phyloP scores from a whole-genome alignment of 2,113 vertebrate species.

The Heteronetta atricapilla region DNA sequence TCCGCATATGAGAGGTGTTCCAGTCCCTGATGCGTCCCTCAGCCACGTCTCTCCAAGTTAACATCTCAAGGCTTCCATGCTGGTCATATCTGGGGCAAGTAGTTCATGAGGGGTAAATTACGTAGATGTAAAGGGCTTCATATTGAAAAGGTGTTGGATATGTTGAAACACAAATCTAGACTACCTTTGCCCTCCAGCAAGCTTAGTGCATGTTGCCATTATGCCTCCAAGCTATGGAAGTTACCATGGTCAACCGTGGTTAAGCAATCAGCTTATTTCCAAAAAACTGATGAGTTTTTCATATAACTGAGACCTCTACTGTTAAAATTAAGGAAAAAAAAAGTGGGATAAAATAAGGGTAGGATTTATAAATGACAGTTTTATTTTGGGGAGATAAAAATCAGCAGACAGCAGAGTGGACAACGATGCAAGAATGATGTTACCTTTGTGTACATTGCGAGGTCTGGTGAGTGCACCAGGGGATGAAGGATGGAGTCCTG shows the following conservation, averaged over 20 bases:
- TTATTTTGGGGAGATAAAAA: not conserved
- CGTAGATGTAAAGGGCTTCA: not conserved
- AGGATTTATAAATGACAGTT: not conserved
- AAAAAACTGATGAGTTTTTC: not conserved
- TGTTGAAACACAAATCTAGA: not conserved
- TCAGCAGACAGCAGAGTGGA: not conserved
- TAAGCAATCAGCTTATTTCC: not conserved
- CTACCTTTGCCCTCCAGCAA: not conserved
- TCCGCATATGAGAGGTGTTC: fast-evolving
- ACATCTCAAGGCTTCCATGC: not conserved
- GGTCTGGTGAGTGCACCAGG: conserved; percentile 12
- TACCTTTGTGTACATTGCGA: conserved; percentile 20
- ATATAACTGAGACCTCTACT: not conserved
- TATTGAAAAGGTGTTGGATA: not conserved
- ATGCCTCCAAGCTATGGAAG: not conserved
- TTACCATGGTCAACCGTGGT: not conserved
- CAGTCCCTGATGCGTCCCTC: not conserved
- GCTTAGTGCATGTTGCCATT: not conserved
- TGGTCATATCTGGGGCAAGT: not conserved
- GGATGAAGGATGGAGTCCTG: conserved; percentile 56
- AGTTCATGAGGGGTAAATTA: not conserved
- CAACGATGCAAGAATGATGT: not conserved
- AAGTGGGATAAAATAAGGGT: not conserved
- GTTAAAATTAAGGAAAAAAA: not conserved
- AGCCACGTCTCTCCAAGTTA: not conserved